phyloP scores from a whole-genome alignment of 1,140 invertebrate species.

The Drosophila mojavensis region DNA sequence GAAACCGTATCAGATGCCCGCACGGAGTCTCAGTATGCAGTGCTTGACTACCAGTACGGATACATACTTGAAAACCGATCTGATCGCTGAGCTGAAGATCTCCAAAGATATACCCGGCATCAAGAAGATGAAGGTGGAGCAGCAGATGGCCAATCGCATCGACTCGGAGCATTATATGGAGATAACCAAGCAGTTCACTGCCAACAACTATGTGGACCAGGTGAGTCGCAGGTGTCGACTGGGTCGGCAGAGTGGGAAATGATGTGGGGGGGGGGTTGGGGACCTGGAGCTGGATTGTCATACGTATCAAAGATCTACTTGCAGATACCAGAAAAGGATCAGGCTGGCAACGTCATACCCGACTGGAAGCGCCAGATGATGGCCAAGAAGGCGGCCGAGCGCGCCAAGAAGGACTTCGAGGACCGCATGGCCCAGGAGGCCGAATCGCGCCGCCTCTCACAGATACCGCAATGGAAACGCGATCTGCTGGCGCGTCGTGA shows the following conservation, averaged over 20 bases:
- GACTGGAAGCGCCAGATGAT: constrained; percentile 97
- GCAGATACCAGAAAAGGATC: constrained; percentile 95
- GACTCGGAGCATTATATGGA: constrained; percentile 93
- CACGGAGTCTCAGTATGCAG: constrained; percentile 89
- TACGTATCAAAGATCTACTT: constrained; percentile 78
- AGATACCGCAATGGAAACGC: constrained; percentile 96
- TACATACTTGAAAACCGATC: constrained; percentile 92
- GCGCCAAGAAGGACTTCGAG: constrained; percentile 94
- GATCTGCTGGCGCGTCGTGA: constrained; percentile 93
- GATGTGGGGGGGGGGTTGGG: too few species aligned
- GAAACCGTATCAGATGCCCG: constrained; percentile 91
- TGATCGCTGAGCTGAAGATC: constrained; percentile 95
- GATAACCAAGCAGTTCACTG: constrained; percentile 92
- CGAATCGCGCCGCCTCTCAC: constrained; percentile 92
- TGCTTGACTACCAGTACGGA: constrained; percentile 88
- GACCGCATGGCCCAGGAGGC: constrained; percentile 92
- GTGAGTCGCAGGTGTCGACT: constrained; percentile 84
- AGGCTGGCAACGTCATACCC: constrained; percentile 94
- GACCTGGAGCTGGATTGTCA: constrained; percentile 24
- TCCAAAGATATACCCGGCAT: constrained; percentile 95
- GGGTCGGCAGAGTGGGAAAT: not conserved
- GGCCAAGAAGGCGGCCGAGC: constrained; percentile 95
- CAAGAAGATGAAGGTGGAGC: constrained; percentile 94
- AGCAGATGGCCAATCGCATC: constrained; percentile 90
- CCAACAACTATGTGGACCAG: constrained; percentile 94